Conservation (phyloP, 2,113 vertebrate genomes). For the Castor canadensis region DNA sequence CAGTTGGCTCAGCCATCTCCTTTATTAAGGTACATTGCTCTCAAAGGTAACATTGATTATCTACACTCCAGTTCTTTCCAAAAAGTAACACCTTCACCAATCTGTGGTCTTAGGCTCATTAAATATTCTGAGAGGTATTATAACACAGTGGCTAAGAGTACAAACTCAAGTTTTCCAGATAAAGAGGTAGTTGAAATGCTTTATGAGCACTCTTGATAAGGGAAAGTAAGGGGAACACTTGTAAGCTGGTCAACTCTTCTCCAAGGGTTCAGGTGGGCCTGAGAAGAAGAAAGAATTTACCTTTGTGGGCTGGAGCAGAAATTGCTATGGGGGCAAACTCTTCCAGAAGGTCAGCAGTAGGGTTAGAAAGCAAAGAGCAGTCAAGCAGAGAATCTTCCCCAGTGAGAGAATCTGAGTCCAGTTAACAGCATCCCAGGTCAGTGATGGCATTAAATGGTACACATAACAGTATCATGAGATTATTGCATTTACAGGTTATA, state of each 20-base stretch:
- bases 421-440: constrained; percentile 65
- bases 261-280: neutral
- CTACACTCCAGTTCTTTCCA: neutral
- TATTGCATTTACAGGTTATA: constrained; percentile 45
- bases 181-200: neutral
- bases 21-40: neutral
- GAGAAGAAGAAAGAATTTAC: constrained; percentile 85
- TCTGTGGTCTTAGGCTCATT: neutral
- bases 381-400: constrained; percentile 94
- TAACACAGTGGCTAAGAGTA: neutral
- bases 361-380: constrained; percentile 93
- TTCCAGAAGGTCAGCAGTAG: constrained; percentile 91
- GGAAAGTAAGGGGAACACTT: neutral
- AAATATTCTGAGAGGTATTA: neutral
- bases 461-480: constrained; percentile 74
- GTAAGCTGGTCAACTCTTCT: constrained; percentile 25
- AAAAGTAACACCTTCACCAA: neutral
- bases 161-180: constrained; percentile 14
- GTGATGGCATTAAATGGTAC: constrained; percentile 78
- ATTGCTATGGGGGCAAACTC: constrained; percentile 93
- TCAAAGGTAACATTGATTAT: neutral
- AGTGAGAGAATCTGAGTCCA: constrained; percentile 91
- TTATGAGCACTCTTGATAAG: neutral
- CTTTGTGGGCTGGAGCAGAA: constrained; percentile 89
- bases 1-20: neutral